phyloP scores from a whole-genome alignment of 2,888 invertebrate species.

The Frankliniella fusca region DNA sequence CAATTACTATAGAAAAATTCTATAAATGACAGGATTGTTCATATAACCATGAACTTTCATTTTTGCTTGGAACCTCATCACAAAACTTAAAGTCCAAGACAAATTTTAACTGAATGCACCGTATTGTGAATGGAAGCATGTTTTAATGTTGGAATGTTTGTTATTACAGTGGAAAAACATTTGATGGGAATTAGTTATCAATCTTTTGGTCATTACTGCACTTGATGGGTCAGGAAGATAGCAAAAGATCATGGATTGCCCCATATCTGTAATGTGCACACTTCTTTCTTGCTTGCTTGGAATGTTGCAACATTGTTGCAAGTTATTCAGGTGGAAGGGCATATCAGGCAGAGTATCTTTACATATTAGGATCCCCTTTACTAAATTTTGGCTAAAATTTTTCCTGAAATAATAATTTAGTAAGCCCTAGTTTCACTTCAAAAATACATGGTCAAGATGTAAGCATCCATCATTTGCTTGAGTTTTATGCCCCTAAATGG shows the following conservation, averaged over 20 bases:
- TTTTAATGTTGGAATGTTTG: slow-evolving; percentile 7
- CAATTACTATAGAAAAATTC: neutral
- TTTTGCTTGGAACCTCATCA: neutral
- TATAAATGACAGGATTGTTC: neutral
- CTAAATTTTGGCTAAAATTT: neutral
- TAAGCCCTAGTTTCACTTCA: neutral
- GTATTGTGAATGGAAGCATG: slow-evolving; percentile 4
- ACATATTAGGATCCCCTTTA: neutral
- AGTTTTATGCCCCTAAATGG: neutral
- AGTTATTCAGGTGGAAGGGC: neutral
- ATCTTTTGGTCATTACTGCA: neutral
- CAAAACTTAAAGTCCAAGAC: neutral
- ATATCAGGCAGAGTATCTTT: neutral
- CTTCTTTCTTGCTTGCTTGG: neutral
- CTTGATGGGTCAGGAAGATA: neutral
- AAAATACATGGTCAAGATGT: neutral
- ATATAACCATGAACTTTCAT: neutral
- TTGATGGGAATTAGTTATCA: neutral
- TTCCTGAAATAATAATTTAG: no score
- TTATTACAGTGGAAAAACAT: neutral
- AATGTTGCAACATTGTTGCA: neutral
- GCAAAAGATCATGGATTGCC: neutral
- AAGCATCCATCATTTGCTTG: neutral
- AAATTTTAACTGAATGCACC: neutral
- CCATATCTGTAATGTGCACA: neutral